Conservation (phyloP, 2,113 vertebrate species). For the Chitala chitala region DNA sequence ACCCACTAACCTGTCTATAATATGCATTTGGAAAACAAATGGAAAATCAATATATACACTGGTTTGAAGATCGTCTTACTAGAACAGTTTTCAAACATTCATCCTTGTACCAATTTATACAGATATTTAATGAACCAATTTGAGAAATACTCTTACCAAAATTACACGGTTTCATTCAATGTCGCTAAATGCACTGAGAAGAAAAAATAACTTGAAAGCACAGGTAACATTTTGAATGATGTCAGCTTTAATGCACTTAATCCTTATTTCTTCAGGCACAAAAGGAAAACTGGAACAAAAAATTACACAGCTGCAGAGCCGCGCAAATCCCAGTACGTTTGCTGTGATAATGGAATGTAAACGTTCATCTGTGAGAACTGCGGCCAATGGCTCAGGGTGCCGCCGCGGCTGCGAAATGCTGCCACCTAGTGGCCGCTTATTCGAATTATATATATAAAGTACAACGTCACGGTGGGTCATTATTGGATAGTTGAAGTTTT, state of each 20-base stretch:
- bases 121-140: not conserved
- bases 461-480: not conserved
- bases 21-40: no score
- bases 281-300: not conserved
- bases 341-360: constrained; percentile 1
- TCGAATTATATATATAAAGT: not conserved
- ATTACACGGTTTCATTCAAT: not conserved
- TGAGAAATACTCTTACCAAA: no score
- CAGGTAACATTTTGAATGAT: no score
- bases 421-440: constrained; percentile 3
- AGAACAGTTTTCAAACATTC: not conserved
- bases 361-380: not conserved
- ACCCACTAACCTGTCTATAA: no score
- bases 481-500: no score
- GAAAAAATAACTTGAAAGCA: not conserved
- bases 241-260: not conserved
- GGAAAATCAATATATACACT: no score
- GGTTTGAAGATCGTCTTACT: not conserved
- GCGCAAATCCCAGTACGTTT: not conserved
- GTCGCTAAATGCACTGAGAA: not conserved
- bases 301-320: not conserved
- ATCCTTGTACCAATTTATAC: not conserved
- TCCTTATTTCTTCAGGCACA: not conserved
- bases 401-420: not conserved
- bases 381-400: not conserved